phyloP scores from a whole-genome alignment of 1,140 invertebrate genomes.

The Ooceraea biroi region DNA sequence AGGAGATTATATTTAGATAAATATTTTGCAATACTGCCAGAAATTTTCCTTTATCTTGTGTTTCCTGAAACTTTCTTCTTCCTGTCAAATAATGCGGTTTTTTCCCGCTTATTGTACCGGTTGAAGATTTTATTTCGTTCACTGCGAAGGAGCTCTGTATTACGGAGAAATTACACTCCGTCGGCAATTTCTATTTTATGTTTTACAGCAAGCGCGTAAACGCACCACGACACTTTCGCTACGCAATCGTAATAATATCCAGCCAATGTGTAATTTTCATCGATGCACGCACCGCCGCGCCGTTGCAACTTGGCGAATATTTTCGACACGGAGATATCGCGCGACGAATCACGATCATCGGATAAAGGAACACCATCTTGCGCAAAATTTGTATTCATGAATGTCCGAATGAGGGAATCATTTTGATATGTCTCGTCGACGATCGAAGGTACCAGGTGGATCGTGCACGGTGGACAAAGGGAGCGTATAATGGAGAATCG shows the following conservation, averaged over 20 bases:
- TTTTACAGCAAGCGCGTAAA: not conserved
- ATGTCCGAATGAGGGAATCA: constrained; percentile 24
- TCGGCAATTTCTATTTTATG: not conserved
- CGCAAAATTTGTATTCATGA: constrained; percentile 55
- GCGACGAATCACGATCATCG: not conserved
- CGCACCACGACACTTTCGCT: not conserved
- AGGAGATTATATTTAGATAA: constrained; percentile 10
- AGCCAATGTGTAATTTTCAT: not conserved
- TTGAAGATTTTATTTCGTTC: no score
- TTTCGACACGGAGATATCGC: constrained; percentile 7
- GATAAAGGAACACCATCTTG: not conserved
- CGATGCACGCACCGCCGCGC: not conserved
- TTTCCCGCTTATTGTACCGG: no score
- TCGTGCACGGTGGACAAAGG: constrained; percentile 31
- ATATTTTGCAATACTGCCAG: not conserved
- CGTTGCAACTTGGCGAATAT: constrained; percentile 1
- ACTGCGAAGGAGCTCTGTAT: no score
- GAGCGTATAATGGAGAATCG: constrained; percentile 48
- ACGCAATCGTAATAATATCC: not conserved
- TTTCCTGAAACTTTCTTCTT: not conserved
- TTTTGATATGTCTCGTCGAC: constrained; percentile 40
- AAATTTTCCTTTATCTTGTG: not conserved
- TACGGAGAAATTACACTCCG: no score
- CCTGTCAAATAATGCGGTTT: no score
- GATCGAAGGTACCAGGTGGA: constrained; percentile 52